Evolutionary conservation across 2,113 vertebrate species (phyloP).

Genomic region (Lasiurus borealis): DNA sequence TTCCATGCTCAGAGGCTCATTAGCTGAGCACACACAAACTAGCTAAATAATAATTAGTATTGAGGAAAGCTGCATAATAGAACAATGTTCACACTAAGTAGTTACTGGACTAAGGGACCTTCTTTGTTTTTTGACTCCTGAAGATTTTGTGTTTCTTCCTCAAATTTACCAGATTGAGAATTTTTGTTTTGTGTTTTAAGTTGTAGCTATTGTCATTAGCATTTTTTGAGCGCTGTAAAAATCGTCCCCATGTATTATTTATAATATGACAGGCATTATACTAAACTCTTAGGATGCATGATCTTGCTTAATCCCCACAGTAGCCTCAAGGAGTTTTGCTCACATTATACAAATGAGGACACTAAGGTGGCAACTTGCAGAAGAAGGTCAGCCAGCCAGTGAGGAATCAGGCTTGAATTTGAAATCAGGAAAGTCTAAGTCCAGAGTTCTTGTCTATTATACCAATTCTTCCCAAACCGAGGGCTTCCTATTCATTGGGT

Average conservation of each 20-base stretch:
- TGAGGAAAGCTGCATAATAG: constrained; percentile 77
- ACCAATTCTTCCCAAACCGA: background rate
- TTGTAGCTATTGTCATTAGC: background rate
- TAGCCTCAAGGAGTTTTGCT: background rate
- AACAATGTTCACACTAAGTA: constrained; percentile 79
- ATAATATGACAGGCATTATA: background rate
- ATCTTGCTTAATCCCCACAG: background rate
- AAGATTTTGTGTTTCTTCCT: constrained; percentile 39
- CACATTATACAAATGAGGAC: background rate
- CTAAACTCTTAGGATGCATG: background rate
- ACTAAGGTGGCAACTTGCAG: background rate
- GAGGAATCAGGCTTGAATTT: background rate
- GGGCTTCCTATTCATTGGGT: background rate
- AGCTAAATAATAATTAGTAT: constrained; percentile 83
- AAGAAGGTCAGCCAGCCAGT: background rate
- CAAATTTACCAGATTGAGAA: background rate
- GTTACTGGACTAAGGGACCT: constrained; percentile 66
- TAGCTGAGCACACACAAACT: constrained; percentile 76
- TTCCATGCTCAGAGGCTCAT: constrained; percentile 80
- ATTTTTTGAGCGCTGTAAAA: background rate
- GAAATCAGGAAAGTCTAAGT: background rate
- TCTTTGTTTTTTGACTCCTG: background rate
- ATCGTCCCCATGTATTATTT: background rate
- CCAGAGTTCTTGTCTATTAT: background rate
- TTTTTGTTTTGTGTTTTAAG: background rate